Evolutionary conservation across 2,888 invertebrate species (phyloP).

Genomic region (Cyaniris semiargus): DNA sequence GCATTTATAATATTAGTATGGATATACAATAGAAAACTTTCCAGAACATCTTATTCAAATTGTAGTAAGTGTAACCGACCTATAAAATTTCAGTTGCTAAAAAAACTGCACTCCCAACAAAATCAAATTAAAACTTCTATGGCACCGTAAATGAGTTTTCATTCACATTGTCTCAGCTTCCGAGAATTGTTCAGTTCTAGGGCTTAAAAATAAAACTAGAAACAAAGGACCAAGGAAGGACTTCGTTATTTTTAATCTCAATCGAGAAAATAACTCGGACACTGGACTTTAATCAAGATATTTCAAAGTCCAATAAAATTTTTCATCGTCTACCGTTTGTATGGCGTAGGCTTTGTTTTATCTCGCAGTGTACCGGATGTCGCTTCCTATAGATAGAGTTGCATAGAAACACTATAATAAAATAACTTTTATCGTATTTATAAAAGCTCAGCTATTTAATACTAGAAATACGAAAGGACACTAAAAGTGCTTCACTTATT

Average conservation of each 20-base stretch:
- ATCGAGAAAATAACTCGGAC: conserved; percentile 28
- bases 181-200: conserved; percentile 12
- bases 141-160: conserved; percentile 21
- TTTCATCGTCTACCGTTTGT: conserved; percentile 27
- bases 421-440: not conserved
- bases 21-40: not conserved
- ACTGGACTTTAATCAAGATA: conserved; percentile 30
- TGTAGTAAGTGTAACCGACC: not conserved
- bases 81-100: not conserved
- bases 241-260: conserved; percentile 29
- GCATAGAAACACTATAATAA: not conserved
- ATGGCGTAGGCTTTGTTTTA: conserved; percentile 27
- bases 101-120: not conserved
- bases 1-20: not conserved
- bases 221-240: conserved; percentile 6
- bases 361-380: not conserved
- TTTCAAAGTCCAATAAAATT: conserved; percentile 30
- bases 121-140: conserved; percentile 13
- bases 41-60: not conserved
- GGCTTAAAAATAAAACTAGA: conserved; percentile 11
- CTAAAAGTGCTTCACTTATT: too few species aligned
- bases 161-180: conserved; percentile 22
- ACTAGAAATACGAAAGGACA: too few species aligned
- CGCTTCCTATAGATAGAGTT: not conserved
- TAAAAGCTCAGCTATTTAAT: not conserved